Evolutionary conservation across 2,888 invertebrate genomes (phyloP), one percentile per base, ranked within the genome.

Genomic region (Xestia xanthographa): DNA sequence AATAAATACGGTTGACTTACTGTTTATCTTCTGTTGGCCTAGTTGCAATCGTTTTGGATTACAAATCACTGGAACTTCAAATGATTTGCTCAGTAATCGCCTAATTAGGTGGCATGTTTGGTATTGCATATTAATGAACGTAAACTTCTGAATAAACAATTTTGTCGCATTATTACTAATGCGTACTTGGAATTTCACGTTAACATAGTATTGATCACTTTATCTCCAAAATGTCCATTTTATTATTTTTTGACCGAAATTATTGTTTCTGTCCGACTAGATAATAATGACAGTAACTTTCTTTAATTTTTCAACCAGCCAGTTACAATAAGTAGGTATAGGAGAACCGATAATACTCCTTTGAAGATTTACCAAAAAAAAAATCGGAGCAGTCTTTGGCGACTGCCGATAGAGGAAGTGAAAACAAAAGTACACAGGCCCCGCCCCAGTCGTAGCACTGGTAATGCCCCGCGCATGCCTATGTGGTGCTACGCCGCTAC

Each of bases 51-150:
- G 83, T 12, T 80, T 66, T 60, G 82, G 85, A 72, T 89, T 88
- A 62, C 50, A 67, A 38, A 87, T 74, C 58, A 83, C 43, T 68
- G 89, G 73, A 79, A 85, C 83, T 80, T 89, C 85, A 84, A 90
- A 58, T 60, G 87, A 73, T 82, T 77, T 92, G 76, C 79, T 85
- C 71, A 91, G 79, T 66, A 92, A 83, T 76, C 91, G 90, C 86
- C 90, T 91, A 77, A 91, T 80, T 72, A 91, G 79, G 70, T 79
- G 87, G 87, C 92, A 93, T 93, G 90, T 83, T 90, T 90, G 90
- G 86, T 91, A 89, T 93, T 90, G 92, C 95, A 95, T 95, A 92
- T 94, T 95, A 93, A 89, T 84, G 48, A 26, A 80, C 79, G 86
- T 73, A 77, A 86, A 82, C 87, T 90, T 89, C 82, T 78, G 70